Conservation (phyloP, 1,140 invertebrate genomes). For the Lerema accius region DNA sequence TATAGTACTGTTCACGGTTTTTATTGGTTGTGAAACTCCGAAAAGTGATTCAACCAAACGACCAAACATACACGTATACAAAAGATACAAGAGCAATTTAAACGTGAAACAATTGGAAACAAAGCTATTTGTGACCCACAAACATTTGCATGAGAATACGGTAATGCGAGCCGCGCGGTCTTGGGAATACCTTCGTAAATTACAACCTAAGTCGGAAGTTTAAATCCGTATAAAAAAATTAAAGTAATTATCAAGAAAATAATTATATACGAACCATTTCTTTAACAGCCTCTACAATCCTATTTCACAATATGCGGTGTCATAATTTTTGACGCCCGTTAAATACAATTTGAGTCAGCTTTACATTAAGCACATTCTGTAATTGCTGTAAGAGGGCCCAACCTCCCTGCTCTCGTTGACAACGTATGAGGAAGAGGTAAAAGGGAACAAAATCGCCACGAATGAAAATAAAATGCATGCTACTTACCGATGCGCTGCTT, state of each 20-base stretch:
- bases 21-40: constrained; percentile 2
- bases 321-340: too few species aligned
- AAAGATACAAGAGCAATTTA: constrained; percentile 31
- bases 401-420: too few species aligned
- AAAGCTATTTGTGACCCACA: constrained; percentile 26
- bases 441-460: too few species aligned
- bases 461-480: too few species aligned
- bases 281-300: too few species aligned
- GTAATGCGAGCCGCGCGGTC: constrained; percentile 11
- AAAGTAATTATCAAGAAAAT: not conserved
- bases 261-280: too few species aligned
- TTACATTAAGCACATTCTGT: too few species aligned
- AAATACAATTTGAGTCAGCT: too few species aligned
- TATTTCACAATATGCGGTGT: too few species aligned
- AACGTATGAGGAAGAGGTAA: too few species aligned
- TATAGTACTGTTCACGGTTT: not conserved
- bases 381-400: too few species aligned
- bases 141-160: constrained; percentile 35
- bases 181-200: constrained; percentile 16
- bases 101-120: constrained; percentile 28
- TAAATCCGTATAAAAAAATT: not conserved
- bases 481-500: too few species aligned
- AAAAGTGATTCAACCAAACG: constrained; percentile 20
- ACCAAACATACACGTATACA: constrained; percentile 2
- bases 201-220: constrained; percentile 2